A percentile compares a stretch with the other conserved stretches of the same genome.
Conservation (phyloP, 92 coral and sea anemone species). For the Parazoanthus swiftii region DNA sequence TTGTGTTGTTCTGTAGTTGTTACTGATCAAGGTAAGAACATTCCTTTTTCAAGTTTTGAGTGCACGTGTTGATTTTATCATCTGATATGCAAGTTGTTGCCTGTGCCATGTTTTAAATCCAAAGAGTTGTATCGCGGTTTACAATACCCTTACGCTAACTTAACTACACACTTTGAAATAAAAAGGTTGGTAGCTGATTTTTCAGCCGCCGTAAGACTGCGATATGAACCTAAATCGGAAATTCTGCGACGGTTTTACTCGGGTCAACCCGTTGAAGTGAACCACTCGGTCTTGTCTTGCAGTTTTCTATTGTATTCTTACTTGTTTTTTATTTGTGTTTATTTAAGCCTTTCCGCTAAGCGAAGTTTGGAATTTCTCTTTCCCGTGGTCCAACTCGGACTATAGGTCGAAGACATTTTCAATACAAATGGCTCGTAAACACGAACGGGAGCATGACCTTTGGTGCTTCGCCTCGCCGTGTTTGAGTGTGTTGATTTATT, state of each 20-base stretch:
- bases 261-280: conserved; percentile 26
- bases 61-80: conserved; percentile 34
- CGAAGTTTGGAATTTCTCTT: not conserved
- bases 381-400: not conserved
- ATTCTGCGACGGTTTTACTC: not conserved
- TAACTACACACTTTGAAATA: not conserved
- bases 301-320: conserved; percentile 16
- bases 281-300: not conserved
- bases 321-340: not conserved
- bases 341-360: not conserved
- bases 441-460: conserved; percentile 17
- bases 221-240: conserved; percentile 44
- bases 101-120: not conserved
- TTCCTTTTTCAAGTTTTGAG: not conserved
- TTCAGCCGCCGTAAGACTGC: not conserved
- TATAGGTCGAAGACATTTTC: not conserved
- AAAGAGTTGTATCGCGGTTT: conserved; percentile 13
- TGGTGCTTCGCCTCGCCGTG: conserved; percentile 6
- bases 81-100: not conserved
- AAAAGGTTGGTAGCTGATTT: not conserved
- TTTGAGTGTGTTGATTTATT: conserved; percentile 19
- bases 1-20: not conserved
- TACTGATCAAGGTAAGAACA: conserved; percentile 29
- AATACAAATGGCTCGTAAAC: conserved; percentile 11
- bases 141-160: not conserved